Evolutionary conservation across 2,113 vertebrate genomes (phyloP), one percentile per base, ranked within the genome.

Genomic region (Sarotherodon lohbergeri): DNA sequence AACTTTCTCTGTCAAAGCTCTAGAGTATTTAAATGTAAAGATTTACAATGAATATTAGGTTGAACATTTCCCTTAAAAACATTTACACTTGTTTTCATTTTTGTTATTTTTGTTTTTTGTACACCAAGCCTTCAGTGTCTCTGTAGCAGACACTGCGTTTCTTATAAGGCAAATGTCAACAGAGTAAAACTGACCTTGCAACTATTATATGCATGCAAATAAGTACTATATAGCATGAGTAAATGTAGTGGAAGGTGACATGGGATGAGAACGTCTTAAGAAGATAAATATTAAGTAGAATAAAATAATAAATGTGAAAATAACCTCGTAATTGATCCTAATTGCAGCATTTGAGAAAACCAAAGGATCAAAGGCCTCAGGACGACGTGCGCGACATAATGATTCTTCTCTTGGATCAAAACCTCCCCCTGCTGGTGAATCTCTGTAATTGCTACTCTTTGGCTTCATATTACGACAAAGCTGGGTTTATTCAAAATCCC

Each of bases 391-490:
- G 68, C 27, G 56, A 59, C 4, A 22, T 34, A 11, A 5, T 43
- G 55, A 46, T 4, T 39, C 54, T 22, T 86, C 54, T 76, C 6
- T 79, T 89, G 61, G 87, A 85, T 71, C 93, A 91, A 88, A 86
- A 32, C 46, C 88, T 59, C 93, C 95, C 91, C 81, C 95, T 93
- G 88, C 85, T 93, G 95, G 95, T 24, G 9, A 80, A n/a, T 9
- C 3, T 46, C 3, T 78, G 80, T 50, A 79, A 89, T 12, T 88
- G 80, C 84, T 32, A 22, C 50, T 39, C 71, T 19, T 48, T 29
- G 71, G 4, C 24, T 78, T 32, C 71, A 78, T 50, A 32, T 12
- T 32, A 32, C 16, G 27, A 50, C 24, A 73, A 27, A 48, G 22
- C 14, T 48, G 24, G 14, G 22, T 29, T 73, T 73, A 48, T 11